Evolutionary conservation across 2,113 vertebrate species (phyloP), one percentile per base, ranked within the genome.

Genomic region (Cichladusa arquata): DNA sequence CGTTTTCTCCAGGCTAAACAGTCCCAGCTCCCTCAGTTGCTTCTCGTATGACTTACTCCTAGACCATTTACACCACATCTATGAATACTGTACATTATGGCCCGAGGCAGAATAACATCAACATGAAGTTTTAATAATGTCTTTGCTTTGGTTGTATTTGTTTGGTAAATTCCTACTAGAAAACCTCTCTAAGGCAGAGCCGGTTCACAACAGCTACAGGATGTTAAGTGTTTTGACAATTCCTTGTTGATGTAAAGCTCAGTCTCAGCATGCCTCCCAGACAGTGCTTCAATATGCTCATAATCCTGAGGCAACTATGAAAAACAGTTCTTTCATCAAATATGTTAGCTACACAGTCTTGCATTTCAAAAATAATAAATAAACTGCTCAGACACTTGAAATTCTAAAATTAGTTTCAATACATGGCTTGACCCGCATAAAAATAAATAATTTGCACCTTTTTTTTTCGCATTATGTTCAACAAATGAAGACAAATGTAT

Each of bases 401-500:
- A 96, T 96, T 96, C 73, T 92, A 56, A 71, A 92, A 96, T 93
- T 65, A 60, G 47, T 97, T 97, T 93, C 95, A 97, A 95, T 88
- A 93, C 44, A 74, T 88, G 26, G 19, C 44, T 95, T 97, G 95
- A 97, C 91, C 92, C 88, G 77, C 38, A 96, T 81, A 91, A 97
- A 93, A 93, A 97, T 94, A 97, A 96, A 95, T 95, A 93, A 96
- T 96, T 94, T 95, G 11, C 61, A 92, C 70, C 33, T 58, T 31
- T 94, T 42, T 31, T 95, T 42, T 53, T 79, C 93, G 66, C 42
- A 95, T 95, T 96, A 91, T 93, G 73, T 96, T 94, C 73, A 93
- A 17, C 84, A 95, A 97, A 98, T 97, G 88, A 97, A 98, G 96
- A 98, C 44, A 95, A 97, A 97, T 97, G 86, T 80, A 95, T 96